These are phyloP conservation scores for Gallinago media DNA, from an alignment of 2,113 vertebrate species.

Conservation along the genomic window DNA sequence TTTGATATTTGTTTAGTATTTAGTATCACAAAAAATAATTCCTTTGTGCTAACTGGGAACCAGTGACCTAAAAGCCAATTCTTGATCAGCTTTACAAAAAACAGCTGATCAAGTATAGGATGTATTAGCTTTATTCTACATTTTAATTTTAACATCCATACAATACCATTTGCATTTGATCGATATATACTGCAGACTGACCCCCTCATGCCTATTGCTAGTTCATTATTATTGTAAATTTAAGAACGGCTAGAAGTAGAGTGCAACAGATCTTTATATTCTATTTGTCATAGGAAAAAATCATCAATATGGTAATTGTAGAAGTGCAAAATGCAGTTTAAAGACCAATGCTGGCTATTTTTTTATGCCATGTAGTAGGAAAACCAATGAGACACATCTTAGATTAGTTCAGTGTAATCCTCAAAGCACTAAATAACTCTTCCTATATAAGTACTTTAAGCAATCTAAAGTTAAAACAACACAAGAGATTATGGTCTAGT, in stretches of 20 bases:
- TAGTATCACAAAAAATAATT: not conserved
- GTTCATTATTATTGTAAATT: not conserved
- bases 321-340: slow-evolving; percentile 18
- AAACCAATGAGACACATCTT: slow-evolving; percentile 40
- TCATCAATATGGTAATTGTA: slow-evolving; percentile 6
- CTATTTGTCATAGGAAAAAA: not conserved
- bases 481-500: not conserved
- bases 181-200: not conserved
- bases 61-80: not conserved
- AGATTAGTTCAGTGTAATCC: slow-evolving; percentile 16
- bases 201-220: not conserved
- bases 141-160: not conserved
- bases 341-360: not conserved
- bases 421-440: slow-evolving; percentile 21
- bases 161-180: not conserved
- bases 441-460: not conserved
- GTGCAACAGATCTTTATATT: not conserved
- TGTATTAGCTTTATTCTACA: not conserved
- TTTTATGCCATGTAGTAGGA: not conserved
- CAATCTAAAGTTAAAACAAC: not conserved
- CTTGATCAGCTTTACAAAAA: not conserved
- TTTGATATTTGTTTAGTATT: not conserved
- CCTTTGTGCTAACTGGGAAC: not conserved
- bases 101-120: not conserved
- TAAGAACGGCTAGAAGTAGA: not conserved